A percentile compares a stretch with the other conserved stretches of the same genome.
phyloP scores from a whole-genome alignment of 1,140 invertebrate species.

The Lasaia peninsularis region DNA sequence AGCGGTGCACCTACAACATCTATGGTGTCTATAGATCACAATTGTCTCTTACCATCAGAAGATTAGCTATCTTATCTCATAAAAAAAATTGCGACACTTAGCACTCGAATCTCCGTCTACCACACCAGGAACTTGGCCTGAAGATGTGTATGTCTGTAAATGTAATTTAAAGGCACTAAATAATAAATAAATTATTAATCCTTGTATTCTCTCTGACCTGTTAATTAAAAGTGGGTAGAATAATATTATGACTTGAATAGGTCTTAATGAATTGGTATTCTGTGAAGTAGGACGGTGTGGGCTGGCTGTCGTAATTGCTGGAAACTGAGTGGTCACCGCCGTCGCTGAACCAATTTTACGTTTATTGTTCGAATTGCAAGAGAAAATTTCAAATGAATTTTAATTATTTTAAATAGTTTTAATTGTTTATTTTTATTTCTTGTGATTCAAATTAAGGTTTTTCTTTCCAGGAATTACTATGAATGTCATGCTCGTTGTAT shows the following conservation, averaged over 20 bases:
- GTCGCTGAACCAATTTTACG: conserved; percentile 5
- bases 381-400: conserved; percentile 2
- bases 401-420: conserved; percentile 8
- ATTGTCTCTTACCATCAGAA: too few relatives aligned
- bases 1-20: too few relatives aligned
- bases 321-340: background rate
- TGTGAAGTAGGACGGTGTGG: conserved; percentile 1
- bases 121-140: background rate
- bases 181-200: background rate
- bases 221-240: background rate
- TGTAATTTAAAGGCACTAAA: too few relatives aligned
- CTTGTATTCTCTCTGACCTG: background rate
- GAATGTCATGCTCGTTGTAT: too few relatives aligned
- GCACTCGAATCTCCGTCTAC: too few relatives aligned
- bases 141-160: too few relatives aligned
- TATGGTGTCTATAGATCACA: too few relatives aligned
- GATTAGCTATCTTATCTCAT: too few relatives aligned
- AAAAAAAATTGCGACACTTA: too few relatives aligned
- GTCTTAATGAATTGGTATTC: conserved; percentile 5
- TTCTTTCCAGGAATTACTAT: too few relatives aligned
- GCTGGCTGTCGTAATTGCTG: conserved; percentile 1
- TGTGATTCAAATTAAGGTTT: too few relatives aligned
- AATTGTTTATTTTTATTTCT: background rate
- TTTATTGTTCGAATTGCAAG: conserved; percentile 6
- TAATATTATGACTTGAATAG: conserved; percentile 4